These are phyloP conservation scores for Lepidurus arcticus DNA, from an alignment of 1,140 invertebrate genomes.

Conservation along the genomic window DNA sequence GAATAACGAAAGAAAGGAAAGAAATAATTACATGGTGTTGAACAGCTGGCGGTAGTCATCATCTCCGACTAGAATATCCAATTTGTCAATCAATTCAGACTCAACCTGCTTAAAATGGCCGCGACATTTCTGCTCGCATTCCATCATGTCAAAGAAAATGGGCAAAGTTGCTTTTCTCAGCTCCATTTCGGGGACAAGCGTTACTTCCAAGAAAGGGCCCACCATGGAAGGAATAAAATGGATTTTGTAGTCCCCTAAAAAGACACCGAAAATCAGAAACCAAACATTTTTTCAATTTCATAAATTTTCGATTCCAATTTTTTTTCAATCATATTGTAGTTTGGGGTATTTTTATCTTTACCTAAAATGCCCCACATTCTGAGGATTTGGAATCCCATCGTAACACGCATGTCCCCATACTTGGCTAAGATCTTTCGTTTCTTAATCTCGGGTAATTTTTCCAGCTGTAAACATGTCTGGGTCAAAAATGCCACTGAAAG, in stretches of 20 bases:
- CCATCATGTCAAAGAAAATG: constrained; percentile 97
- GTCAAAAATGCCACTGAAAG: constrained; percentile 81
- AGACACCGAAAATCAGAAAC: constrained; percentile 31
- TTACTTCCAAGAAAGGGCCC: constrained; percentile 88
- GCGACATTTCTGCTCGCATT: constrained; percentile 74
- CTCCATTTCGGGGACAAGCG: constrained; percentile 80
- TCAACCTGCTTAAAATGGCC: constrained; percentile 85
- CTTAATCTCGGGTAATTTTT: constrained; percentile 74
- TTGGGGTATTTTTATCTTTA: constrained; percentile 41
- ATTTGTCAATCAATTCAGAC: constrained; percentile 84
- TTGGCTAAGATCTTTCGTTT: constrained; percentile 65
- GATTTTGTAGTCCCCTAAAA: constrained; percentile 68
- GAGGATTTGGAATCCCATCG: constrained; percentile 88
- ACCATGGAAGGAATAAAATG: constrained; percentile 90
- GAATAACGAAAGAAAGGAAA: constrained; percentile 17
- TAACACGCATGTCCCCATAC: constrained; percentile 84
- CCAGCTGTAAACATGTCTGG: constrained; percentile 77
- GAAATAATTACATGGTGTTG: constrained; percentile 79
- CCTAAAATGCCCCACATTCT: constrained; percentile 89
- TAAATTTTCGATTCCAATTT: too few relatives aligned
- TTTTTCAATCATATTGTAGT: neutral
- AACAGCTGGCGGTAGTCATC: constrained; percentile 86
- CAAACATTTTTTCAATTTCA: neutral
- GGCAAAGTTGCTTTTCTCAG: constrained; percentile 83
- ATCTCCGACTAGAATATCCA: constrained; percentile 86